These are phyloP conservation scores for Eupithecia subumbrata DNA, from an alignment of 2,888 invertebrate species.

Conservation along the genomic window DNA sequence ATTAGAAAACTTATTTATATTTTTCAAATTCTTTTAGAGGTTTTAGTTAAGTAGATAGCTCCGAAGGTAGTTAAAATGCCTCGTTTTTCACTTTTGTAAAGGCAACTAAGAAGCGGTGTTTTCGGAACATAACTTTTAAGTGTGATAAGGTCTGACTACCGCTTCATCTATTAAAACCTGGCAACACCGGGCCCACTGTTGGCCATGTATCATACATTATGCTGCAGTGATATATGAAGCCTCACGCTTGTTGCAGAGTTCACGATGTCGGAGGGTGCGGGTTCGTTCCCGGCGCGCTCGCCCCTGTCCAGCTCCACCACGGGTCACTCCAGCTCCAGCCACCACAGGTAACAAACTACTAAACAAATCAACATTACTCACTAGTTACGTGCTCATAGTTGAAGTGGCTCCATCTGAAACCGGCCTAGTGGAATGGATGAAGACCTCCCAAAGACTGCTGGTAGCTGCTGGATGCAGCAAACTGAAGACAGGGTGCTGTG, in stretches of 20 bases:
- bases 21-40: neutral
- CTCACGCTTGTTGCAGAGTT: slow-evolving; percentile 69
- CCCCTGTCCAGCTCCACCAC: slow-evolving; percentile 80
- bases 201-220: neutral
- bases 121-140: neutral
- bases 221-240: neutral
- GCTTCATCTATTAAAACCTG: neutral
- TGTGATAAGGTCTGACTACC: neutral
- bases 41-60: neutral
- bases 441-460: neutral
- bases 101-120: neutral
- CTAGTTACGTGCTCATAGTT: too few relatives aligned
- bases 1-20: neutral
- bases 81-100: neutral
- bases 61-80: too few relatives aligned
- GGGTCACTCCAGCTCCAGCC: slow-evolving; percentile 79
- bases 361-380: too few relatives aligned
- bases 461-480: neutral
- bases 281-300: slow-evolving; percentile 72
- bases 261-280: slow-evolving; percentile 75
- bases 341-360: slow-evolving; percentile 68
- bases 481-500: neutral
- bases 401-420: too few relatives aligned
- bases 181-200: neutral
- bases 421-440: too few relatives aligned